Evolutionary conservation across 1,140 invertebrate species (phyloP), one percentile per base, ranked within the genome.

Genomic region (Paracyclopina nana): DNA sequence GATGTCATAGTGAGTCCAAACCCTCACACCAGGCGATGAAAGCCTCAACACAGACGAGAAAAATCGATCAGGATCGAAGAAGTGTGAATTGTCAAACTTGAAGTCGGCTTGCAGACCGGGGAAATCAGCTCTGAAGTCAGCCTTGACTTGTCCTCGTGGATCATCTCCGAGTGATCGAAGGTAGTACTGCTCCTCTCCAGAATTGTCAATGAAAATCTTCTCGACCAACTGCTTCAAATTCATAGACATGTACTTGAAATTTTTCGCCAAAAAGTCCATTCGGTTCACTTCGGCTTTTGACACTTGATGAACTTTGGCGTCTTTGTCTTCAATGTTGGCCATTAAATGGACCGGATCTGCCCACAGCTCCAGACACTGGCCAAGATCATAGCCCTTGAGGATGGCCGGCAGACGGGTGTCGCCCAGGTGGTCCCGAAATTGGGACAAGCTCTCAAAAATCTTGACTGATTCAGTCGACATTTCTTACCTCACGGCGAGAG

Each of bases 1-100:
- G 6, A 74, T 68, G 65, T 75, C 73, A 64, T 75, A 75, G 61
- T 75, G 73, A 26, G 72, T 75, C 73, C 73, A 75, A 16, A 75
- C 55, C 53, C 71, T 68, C 16, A 72, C 55, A 20, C 61, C 59
- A 42, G 61, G 55, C 1, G 72, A 73, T 24, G 65, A 63, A 48
- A 74, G 68, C 22, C 73, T 59, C 52, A 75, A 70, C 5, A 75
- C 70, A 56, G 68, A 71, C 0, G 73, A 75, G 59, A 74, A 75
- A 52, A 72, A 68, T 20, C 63, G 54, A 9, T 63, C 57, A 16
- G 53, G 22, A 1, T 60, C 56, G 59, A 70, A 70, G 41, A 73
- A 60, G 2, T 61, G 28, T 12, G 48, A 5, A n/a, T n/a, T n/a
- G 9, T 72, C 71, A 53, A 70, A 60, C 20, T 52, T 56, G 8